Conservation (phyloP, 2,797 vertebrate genomes). For the Helarctos malayanus region DNA sequence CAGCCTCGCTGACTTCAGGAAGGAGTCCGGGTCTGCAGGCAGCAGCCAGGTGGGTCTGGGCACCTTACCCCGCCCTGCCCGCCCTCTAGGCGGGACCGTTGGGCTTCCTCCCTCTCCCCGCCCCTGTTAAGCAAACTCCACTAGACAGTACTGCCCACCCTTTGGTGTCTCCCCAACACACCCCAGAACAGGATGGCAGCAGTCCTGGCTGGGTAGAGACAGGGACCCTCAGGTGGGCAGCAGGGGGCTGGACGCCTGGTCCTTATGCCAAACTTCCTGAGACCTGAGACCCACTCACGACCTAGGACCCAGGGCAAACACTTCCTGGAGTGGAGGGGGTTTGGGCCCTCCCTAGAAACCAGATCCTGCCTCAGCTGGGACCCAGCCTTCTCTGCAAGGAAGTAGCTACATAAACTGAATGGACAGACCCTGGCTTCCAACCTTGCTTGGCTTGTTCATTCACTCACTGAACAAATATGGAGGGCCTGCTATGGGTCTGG, state of each 20-base stretch:
- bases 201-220: background rate
- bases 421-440: background rate
- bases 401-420: background rate
- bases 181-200: background rate
- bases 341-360: slow-evolving; percentile 62
- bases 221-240: background rate
- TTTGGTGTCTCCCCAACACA: background rate
- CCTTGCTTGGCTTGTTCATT: background rate
- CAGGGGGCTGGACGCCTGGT: background rate
- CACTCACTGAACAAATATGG: background rate
- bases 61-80: background rate
- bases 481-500: background rate
- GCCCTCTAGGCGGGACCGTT: background rate
- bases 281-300: background rate
- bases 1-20: slow-evolving; percentile 96
- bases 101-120: background rate
- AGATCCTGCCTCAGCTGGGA: slow-evolving; percentile 28
- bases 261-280: background rate
- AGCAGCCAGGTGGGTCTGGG: slow-evolving; percentile 25
- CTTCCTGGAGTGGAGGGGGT: background rate
- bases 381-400: background rate
- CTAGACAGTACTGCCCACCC: background rate
- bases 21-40: slow-evolving; percentile 95
- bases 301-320: background rate
- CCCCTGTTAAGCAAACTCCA: background rate